These are phyloP conservation scores for Cygnus olor DNA, from an alignment of 2,797 vertebrate species.

Conservation along the genomic window DNA sequence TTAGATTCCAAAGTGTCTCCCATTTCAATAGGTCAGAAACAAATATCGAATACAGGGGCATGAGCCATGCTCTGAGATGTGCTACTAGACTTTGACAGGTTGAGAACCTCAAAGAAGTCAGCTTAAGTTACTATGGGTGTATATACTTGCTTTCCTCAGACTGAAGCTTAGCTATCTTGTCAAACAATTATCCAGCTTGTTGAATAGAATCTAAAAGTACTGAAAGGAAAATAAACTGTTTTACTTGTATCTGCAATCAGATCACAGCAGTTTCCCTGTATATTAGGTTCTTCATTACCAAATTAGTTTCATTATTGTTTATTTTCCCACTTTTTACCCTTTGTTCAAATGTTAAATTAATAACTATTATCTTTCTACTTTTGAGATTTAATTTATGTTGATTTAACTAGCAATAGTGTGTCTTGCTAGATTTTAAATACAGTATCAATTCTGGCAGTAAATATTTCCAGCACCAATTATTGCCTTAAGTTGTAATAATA, in stretches of 20 bases:
- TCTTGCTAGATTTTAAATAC: slow-evolving; percentile 16
- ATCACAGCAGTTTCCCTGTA: neutral
- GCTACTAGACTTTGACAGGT: neutral
- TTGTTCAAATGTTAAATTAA: slow-evolving; percentile 27
- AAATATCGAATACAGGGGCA: neutral
- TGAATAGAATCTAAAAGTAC: neutral
- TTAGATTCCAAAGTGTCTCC: neutral
- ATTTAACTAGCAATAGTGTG: neutral
- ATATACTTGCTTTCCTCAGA: neutral
- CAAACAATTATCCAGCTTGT: neutral
- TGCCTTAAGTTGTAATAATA: neutral
- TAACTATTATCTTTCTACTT: neutral
- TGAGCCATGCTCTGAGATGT: accelerated
- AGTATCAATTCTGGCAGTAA: slow-evolving; percentile 7
- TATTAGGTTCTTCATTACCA: neutral
- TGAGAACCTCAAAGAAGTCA: neutral
- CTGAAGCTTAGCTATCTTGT: neutral
- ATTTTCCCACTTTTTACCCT: neutral
- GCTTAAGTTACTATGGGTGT: neutral
- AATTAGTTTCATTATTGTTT: neutral
- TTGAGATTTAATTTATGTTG: slow-evolving; percentile 8
- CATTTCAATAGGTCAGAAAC: neutral
- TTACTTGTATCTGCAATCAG: neutral
- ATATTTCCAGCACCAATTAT: neutral
- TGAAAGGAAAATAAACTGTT: neutral